phyloP scores from a whole-genome alignment of 2,113 vertebrate species.

The Psephotus haematonotus region DNA sequence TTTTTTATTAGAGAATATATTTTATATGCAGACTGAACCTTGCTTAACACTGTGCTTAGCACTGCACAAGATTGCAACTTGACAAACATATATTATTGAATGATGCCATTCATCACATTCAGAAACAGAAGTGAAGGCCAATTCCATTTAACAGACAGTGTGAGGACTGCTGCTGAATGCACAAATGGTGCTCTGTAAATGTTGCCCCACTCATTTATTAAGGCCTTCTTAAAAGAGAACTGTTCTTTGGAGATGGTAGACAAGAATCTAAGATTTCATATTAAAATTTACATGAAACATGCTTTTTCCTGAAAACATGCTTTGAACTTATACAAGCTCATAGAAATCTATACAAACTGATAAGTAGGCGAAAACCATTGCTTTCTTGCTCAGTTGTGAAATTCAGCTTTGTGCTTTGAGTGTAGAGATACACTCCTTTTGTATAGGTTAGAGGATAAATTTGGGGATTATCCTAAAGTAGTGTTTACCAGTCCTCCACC shows the following conservation, averaged over 20 bases:
- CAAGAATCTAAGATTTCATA: background rate
- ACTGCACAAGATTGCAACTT: constrained; percentile 52
- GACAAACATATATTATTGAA: constrained; percentile 67
- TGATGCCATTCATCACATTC: constrained; percentile 69
- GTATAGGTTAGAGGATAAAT: background rate
- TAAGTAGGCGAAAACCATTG: background rate
- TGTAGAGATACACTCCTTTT: background rate
- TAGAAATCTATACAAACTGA: background rate
- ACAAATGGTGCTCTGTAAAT: constrained; percentile 52
- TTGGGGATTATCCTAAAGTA: background rate
- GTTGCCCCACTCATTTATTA: constrained; percentile 23
- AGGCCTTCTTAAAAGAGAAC: constrained; percentile 11
- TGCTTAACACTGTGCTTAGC: constrained; percentile 56
- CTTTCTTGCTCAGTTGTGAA: background rate
- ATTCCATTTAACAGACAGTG: constrained; percentile 66
- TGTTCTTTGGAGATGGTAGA: background rate
- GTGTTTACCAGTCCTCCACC: background rate
- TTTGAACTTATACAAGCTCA: background rate
- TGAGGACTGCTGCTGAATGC: constrained; percentile 52
- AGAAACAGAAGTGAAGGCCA: constrained; percentile 68
- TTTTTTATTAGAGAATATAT: constrained; percentile 12
- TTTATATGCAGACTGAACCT: constrained; percentile 46
- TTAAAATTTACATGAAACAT: background rate
- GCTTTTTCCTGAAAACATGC: background rate
- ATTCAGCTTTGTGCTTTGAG: background rate